These are phyloP conservation scores for Rhipidura dahli DNA, from an alignment of 2,113 vertebrate species.

Conservation along the genomic window DNA sequence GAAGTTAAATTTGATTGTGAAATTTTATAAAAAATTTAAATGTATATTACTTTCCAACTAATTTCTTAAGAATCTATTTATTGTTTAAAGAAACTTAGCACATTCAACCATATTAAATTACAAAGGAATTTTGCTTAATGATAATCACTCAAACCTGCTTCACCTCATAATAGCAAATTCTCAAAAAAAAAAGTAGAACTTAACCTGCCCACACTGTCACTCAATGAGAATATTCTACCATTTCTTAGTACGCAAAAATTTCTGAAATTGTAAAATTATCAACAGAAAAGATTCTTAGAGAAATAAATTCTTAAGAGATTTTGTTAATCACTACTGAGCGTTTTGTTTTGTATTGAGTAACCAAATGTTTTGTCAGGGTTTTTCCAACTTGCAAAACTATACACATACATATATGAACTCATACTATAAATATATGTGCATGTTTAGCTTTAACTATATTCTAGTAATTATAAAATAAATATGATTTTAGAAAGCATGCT, in stretches of 20 bases:
- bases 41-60: not conserved
- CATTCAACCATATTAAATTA: not conserved
- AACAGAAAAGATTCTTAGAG: not conserved
- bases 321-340: not conserved
- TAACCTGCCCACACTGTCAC: not conserved
- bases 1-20: not conserved
- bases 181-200: not conserved
- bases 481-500: not conserved
- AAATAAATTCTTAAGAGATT: not conserved
- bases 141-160: not conserved
- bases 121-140: not conserved
- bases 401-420: not conserved
- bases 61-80: not conserved
- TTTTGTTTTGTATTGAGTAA: not conserved
- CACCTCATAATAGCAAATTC: not conserved
- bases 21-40: not conserved
- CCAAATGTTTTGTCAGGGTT: not conserved
- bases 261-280: not conserved
- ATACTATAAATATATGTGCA: not conserved
- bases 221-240: not conserved
- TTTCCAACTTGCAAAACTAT: not conserved
- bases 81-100: not conserved
- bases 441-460: not conserved
- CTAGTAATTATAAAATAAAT: conserved; percentile 1
- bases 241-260: not conserved